phyloP scores from a whole-genome alignment of 2,113 vertebrate genomes.

The mouse (Mus musculus) region DNA sequence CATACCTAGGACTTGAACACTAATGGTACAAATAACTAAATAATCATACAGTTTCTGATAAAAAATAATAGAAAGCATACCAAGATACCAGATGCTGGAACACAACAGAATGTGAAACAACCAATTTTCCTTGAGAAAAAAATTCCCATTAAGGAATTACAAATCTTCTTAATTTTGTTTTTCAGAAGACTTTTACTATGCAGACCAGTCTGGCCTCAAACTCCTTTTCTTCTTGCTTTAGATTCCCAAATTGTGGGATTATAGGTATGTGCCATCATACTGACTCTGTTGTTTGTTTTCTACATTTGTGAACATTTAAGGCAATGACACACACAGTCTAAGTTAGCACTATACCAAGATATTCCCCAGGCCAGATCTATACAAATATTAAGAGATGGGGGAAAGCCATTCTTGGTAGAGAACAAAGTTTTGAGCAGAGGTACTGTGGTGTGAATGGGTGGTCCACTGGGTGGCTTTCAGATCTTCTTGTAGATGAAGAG shows the following conservation, averaged over 20 bases:
- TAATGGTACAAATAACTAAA: not conserved
- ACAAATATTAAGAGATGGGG: not conserved
- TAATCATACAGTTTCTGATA: slow-evolving; percentile 32
- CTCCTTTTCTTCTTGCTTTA: not conserved
- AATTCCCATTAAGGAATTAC: not conserved
- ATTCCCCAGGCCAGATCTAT: not conserved
- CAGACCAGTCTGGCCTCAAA: not conserved
- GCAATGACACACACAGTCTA: not conserved
- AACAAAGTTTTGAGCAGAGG: not conserved
- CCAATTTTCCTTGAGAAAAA: slow-evolving; percentile 30
- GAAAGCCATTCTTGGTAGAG: not conserved
- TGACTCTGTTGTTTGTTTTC: not conserved
- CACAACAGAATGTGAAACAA: not conserved
- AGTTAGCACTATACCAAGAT: not conserved
- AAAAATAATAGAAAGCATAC: not conserved
- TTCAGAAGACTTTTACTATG: not conserved
- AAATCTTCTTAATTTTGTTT: not conserved
- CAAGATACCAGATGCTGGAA: not conserved
- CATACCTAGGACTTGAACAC: not conserved
- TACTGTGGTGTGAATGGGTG: not conserved
- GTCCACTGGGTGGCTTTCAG: not conserved
- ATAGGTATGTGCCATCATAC: not conserved
- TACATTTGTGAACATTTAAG: not conserved
- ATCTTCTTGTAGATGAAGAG: not conserved
- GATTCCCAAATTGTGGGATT: not conserved